Base-by-base conservation (phyloP, 2,888 invertebrate genomes). In the Pyrgus malvae region DNA sequence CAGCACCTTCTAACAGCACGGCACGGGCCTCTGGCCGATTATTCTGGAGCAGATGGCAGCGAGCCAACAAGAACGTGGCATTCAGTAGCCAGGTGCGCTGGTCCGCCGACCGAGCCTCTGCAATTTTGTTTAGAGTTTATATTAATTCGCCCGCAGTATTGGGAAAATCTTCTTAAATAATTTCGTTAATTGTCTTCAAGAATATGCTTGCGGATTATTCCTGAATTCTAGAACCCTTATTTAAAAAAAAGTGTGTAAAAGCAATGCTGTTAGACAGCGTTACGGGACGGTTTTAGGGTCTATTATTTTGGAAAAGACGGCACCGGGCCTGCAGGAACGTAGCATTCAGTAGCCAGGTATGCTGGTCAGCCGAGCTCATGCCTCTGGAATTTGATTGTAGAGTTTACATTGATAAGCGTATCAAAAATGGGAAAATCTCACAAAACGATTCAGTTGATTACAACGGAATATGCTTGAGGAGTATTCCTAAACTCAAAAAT, bases 11-110 rank as follows among this genome's bases (percentile, higher is more conserved):
- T 1, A 88, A 59, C 2, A 90, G 64, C 8, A 78, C 75, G 0
- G 85, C 87, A 1, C 86, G 70, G 1, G 83, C 78, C 62, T 90
- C 88, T 0, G 88, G 80, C 0, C 88, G 69, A 57, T 89, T 89
- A 62, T 84, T 88, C 59, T 84, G 87, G 5, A 83, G 74, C 14
- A 89, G 68, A 56, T 89, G 84, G 59, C 87, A 80, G 8, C 84
- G 79, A 2, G 87, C 85, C 42, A 88, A 62, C 9, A 88, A 67
- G 58, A 90, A 90, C 0, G 76, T 72, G 0, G 81, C 76, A 53
- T 90, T 90, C 7, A 89, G 58, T 17, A 83, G 64, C 89, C 89
- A 90, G 17, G 69, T 65, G 1, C 69, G 74, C 50, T 79, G 77
- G 35, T 77, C 72, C 0, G 76, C 63, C 3, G 73, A 64, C 12